These are phyloP conservation scores for Drosophila sp. DNA, from an alignment of 1,140 invertebrate species.

Conservation along the genomic window DNA sequence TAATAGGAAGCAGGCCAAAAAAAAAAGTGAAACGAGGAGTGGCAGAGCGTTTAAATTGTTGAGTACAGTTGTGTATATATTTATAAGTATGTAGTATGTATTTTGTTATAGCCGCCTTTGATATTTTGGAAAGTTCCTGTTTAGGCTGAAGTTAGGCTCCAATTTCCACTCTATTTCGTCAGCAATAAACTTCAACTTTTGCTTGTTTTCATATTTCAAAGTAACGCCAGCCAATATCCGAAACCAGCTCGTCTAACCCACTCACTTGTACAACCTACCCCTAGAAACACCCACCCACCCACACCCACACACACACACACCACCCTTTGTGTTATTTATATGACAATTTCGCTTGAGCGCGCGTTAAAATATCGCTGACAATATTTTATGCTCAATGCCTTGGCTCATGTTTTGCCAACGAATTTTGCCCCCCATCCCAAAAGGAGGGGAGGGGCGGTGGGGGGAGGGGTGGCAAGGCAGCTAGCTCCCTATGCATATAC, in stretches of 20 bases:
- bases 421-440: conserved; percentile 20
- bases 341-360: conserved; percentile 80
- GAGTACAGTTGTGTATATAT: conserved; percentile 40
- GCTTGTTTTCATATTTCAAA: conserved; percentile 78
- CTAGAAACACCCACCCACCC: neutral
- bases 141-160: conserved; percentile 20
- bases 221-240: conserved; percentile 58
- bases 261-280: neutral
- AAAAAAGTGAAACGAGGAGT: conserved; percentile 1
- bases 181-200: conserved; percentile 72
- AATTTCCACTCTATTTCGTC: conserved; percentile 39
- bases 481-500: conserved; percentile 14
- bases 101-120: neutral
- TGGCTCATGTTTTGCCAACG: conserved; percentile 74
- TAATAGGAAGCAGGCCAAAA: conserved; percentile 40
- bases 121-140: neutral
- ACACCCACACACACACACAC: neutral
- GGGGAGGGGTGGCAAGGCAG: neutral
- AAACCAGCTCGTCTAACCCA: conserved; percentile 8
- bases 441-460: neutral
- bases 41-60: conserved; percentile 14
- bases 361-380: conserved; percentile 78
- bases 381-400: conserved; percentile 78
- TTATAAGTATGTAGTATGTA: neutral
- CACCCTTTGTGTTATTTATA: conserved; percentile 72